phyloP scores from a whole-genome alignment of 92 coral and sea anemone species.

The Porites rus region DNA sequence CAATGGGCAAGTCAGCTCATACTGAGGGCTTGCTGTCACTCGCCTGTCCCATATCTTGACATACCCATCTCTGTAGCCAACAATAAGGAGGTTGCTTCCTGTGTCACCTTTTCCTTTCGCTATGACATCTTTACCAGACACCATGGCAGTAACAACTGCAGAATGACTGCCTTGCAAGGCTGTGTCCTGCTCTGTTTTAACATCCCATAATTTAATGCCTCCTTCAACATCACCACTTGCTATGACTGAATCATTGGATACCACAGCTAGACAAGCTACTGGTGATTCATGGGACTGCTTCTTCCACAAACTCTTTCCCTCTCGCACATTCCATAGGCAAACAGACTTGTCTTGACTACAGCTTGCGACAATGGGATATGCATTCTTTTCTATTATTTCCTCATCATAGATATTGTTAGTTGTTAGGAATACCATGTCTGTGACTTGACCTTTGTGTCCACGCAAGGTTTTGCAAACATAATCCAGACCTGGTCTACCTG shows the following conservation, averaged over 20 bases:
- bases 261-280: constrained; percentile 66
- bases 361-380: constrained; percentile 78
- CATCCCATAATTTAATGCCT: constrained; percentile 74
- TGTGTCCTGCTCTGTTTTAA: constrained; percentile 57
- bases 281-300: constrained; percentile 66
- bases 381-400: constrained; percentile 68
- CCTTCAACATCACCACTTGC: constrained; percentile 88
- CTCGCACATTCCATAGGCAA: constrained; percentile 75
- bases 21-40: constrained; percentile 55
- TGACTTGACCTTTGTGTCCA: constrained; percentile 75
- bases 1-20: constrained; percentile 64
- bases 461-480: constrained; percentile 81
- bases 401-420: constrained; percentile 77
- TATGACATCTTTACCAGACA: constrained; percentile 51
- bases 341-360: constrained; percentile 79
- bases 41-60: constrained; percentile 79
- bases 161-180: constrained; percentile 66
- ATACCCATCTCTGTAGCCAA: constrained; percentile 77
- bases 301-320: constrained; percentile 77
- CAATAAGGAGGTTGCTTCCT: constrained; percentile 32
- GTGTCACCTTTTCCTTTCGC: constrained; percentile 40
- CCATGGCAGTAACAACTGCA: constrained; percentile 61
- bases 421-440: constrained; percentile 74
- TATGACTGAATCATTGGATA: constrained; percentile 57
- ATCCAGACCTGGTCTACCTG: constrained; percentile 83